Evolutionary conservation across 2,888 invertebrate genomes (phyloP).

Genomic region (Diarsia dahlii): DNA sequence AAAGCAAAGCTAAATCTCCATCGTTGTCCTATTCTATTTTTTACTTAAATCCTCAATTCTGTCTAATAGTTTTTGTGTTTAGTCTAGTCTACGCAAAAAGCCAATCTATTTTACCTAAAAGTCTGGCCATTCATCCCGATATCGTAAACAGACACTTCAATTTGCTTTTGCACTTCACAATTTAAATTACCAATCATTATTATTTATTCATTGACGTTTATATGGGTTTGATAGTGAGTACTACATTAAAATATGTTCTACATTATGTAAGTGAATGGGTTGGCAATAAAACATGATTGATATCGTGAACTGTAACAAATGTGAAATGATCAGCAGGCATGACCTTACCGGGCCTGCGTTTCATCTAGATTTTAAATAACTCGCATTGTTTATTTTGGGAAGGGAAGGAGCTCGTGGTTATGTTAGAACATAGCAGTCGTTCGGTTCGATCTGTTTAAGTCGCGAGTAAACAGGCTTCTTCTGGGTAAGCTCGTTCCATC

Average conservation of each 20-base stretch:
- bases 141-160: conserved; percentile 44
- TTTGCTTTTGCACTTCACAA: conserved; percentile 45
- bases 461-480: too few relatives aligned
- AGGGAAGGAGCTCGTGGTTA: too few relatives aligned
- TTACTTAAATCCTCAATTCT: background rate
- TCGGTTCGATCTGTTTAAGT: too few relatives aligned
- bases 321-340: conserved; percentile 35
- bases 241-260: conserved; percentile 25
- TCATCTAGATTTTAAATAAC: conserved; percentile 47
- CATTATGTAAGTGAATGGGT: conserved; percentile 23
- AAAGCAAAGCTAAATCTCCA: too few relatives aligned
- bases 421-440: too few relatives aligned
- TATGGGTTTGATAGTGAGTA: conserved; percentile 32
- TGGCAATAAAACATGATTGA: conserved; percentile 51
- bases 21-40: background rate
- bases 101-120: conserved; percentile 33
- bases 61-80: conserved; percentile 27
- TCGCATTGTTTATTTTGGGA: conserved; percentile 50
- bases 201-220: conserved; percentile 26
- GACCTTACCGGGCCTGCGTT: conserved; percentile 42
- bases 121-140: conserved; percentile 37
- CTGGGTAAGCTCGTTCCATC: too few relatives aligned
- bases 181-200: conserved; percentile 41
- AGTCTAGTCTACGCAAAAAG: conserved; percentile 27
- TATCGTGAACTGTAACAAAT: conserved; percentile 51